These are phyloP conservation scores for Limanda limanda DNA, from an alignment of 2,113 vertebrate genomes.

Conservation along the genomic window DNA sequence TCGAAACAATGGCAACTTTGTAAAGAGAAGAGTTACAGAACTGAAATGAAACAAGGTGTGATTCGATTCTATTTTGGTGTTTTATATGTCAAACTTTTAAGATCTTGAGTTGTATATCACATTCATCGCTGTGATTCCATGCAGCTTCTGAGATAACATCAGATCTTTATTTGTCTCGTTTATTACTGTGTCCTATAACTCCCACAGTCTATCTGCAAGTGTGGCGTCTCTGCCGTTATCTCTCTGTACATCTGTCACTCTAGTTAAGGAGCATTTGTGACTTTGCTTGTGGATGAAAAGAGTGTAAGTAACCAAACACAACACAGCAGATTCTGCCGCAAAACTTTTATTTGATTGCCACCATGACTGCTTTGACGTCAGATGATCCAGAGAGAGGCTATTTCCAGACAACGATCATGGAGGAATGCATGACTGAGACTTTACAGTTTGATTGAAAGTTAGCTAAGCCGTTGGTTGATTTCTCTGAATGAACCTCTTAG, in stretches of 20 bases:
- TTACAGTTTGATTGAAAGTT: constrained; percentile 6
- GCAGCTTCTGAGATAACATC: neutral
- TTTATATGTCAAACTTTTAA: neutral
- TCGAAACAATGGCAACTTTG: too few relatives aligned
- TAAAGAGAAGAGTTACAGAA: too few relatives aligned
- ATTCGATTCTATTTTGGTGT: too few relatives aligned
- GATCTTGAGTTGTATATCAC: neutral
- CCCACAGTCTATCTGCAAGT: neutral
- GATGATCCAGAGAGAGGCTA: neutral
- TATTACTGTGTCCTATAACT: constrained; percentile 6
- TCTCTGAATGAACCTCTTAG: neutral
- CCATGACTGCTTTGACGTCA: constrained; percentile 22
- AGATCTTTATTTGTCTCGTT: neutral
- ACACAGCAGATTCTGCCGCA: neutral
- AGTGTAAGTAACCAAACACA: constrained; percentile 27
- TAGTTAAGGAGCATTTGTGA: neutral
- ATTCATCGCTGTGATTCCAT: neutral
- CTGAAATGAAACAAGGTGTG: too few relatives aligned
- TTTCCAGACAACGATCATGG: constrained; percentile 1
- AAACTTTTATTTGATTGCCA: constrained; percentile 35
- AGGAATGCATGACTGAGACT: constrained; percentile 25
- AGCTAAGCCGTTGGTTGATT: neutral
- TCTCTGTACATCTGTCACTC: constrained; percentile 17
- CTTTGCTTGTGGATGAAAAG: neutral
- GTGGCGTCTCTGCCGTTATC: constrained; percentile 2